Percentiles rank a stretch among this genome's conserved stretches.
Conservation (phyloP, 2,113 vertebrate genomes). For the Ramphastos sulfuratus region DNA sequence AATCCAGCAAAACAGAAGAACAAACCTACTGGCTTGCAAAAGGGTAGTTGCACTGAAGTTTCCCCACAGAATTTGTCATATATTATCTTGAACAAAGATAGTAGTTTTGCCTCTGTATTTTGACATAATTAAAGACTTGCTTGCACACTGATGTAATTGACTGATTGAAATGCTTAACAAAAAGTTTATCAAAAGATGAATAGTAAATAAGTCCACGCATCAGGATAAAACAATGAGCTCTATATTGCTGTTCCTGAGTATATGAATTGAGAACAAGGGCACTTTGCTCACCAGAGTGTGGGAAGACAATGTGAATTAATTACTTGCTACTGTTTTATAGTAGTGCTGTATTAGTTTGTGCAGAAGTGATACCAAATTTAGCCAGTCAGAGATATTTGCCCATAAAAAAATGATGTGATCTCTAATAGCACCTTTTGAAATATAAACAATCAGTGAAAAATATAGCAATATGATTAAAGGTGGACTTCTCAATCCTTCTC, state of each 20-base stretch:
- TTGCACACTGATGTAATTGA: neutral
- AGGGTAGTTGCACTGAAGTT: neutral
- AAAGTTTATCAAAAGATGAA: neutral
- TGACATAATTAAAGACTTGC: neutral
- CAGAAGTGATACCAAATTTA: neutral
- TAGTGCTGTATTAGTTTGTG: neutral
- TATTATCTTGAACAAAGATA: neutral
- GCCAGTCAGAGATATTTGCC: neutral
- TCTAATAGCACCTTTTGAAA: neutral
- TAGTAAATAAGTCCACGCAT: neutral
- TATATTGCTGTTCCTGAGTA: neutral
- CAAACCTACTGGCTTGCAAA: neutral
- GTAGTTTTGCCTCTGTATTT: neutral
- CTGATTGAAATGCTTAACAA: neutral
- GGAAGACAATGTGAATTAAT: conserved; percentile 21
- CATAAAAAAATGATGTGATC: neutral
- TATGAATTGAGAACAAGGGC: neutral
- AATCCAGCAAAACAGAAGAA: neutral
- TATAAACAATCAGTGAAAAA: neutral
- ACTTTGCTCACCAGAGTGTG: neutral
- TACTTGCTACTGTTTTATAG: conserved; percentile 2
- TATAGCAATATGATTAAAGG: neutral
- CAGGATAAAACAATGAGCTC: neutral
- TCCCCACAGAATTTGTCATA: neutral
- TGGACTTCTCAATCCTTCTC: neutral